These are phyloP conservation scores for Propithecus perrieri DNA, from an alignment of 2,797 vertebrate species.

Conservation along the genomic window DNA sequence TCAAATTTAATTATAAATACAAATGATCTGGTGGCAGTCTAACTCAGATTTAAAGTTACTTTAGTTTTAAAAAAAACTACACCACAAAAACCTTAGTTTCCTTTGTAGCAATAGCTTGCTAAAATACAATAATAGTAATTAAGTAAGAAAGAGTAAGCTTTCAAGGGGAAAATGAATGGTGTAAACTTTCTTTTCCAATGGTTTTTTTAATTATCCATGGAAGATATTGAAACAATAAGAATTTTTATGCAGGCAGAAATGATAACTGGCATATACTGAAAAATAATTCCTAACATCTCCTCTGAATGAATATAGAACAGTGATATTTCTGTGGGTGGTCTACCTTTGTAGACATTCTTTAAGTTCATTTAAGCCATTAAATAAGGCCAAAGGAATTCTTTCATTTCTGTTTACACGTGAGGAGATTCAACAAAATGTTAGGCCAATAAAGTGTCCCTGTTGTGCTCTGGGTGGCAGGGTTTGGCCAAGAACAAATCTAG, in stretches of 20 bases:
- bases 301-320: not conserved
- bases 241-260: not conserved
- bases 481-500: not conserved
- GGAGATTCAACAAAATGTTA: not conserved
- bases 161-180: not conserved
- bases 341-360: not conserved
- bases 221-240: slow-evolving; percentile 4
- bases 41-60: not conserved
- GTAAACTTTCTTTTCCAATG: not conserved
- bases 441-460: not conserved
- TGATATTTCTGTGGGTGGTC: not conserved
- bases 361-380: not conserved
- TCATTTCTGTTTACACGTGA: not conserved
- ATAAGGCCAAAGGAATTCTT: not conserved
- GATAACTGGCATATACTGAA: not conserved
- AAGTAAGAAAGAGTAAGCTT: not conserved
- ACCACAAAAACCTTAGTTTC: not conserved
- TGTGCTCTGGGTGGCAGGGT: not conserved
- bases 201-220: not conserved
- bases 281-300: not conserved
- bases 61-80: slow-evolving; percentile 13
- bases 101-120: slow-evolving; percentile 8
- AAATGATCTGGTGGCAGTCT: not conserved
- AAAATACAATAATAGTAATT: not conserved
- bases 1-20: slow-evolving; percentile 35